These are phyloP conservation scores for Pseudomyrmex gracilis DNA, from an alignment of 1,140 invertebrate genomes.

Conservation along the genomic window DNA sequence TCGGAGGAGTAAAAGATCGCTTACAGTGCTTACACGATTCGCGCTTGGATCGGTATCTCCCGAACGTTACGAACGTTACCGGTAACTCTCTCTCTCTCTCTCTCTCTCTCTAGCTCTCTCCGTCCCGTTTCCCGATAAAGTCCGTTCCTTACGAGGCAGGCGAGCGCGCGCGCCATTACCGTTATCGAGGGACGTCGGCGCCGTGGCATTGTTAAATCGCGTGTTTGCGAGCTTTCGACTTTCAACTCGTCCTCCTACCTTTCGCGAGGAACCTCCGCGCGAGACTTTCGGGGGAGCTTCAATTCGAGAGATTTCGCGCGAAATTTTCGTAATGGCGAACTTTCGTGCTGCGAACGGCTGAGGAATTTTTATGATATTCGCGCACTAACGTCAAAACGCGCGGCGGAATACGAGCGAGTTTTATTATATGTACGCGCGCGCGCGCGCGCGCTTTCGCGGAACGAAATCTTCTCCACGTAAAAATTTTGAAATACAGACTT, in stretches of 20 bases:
- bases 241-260: conserved; percentile 41
- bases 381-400: conserved; percentile 23
- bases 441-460: conserved; percentile 40
- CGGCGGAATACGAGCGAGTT: background rate
- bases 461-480: conserved; percentile 34
- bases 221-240: conserved; percentile 65
- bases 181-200: conserved; percentile 69
- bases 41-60: conserved; percentile 68
- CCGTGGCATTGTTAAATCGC: conserved; percentile 63
- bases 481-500: conserved; percentile 36
- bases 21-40: conserved; percentile 64
- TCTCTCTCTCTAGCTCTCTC: conserved; percentile 17
- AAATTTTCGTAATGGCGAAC: conserved; percentile 47
- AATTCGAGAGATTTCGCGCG: conserved; percentile 33
- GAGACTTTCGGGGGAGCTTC: conserved; percentile 22
- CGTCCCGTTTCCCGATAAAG: conserved; percentile 65
- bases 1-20: conserved; percentile 47
- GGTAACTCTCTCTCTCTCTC: conserved; percentile 56
- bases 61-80: conserved; percentile 68
- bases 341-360: conserved; percentile 8
- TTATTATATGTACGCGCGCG: conserved; percentile 18
- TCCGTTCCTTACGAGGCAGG: conserved; percentile 58
- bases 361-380: conserved; percentile 26
- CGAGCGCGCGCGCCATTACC: conserved; percentile 76
- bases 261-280: conserved; percentile 23